These are phyloP conservation scores for Hydra vulgaris DNA, from an alignment of 30 jellyfish, hydroid and myxozoan species.

Conservation along the genomic window DNA sequence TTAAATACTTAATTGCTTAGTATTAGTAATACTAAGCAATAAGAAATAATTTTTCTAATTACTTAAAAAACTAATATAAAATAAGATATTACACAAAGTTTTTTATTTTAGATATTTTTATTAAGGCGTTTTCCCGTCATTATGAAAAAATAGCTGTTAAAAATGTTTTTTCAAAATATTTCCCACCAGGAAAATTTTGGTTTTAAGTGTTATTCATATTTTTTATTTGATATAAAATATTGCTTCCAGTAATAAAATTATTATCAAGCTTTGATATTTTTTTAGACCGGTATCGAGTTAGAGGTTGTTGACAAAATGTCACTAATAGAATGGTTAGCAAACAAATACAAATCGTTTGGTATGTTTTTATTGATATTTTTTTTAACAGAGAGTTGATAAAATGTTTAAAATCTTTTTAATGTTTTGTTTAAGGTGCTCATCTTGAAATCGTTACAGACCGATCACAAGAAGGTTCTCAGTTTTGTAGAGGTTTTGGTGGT, in stretches of 20 bases:
- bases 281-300: constrained; percentile 86
- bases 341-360: constrained; percentile 93
- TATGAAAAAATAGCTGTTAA: too few species aligned
- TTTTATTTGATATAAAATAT: background rate
- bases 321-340: constrained; percentile 95
- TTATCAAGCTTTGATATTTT: background rate
- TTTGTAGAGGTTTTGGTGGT: constrained; percentile 98
- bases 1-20: too few species aligned
- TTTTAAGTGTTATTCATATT: too few species aligned
- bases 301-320: constrained; percentile 84
- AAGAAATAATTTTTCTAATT: too few species aligned
- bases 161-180: too few species aligned
- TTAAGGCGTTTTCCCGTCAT: too few species aligned
- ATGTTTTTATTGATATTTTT: constrained; percentile 6
- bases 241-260: too few species aligned
- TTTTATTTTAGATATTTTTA: too few species aligned
- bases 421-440: constrained; percentile 73
- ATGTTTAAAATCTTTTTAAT: background rate
- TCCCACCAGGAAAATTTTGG: too few species aligned
- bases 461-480: constrained; percentile 98
- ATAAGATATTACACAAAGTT: too few species aligned
- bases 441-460: constrained; percentile 90
- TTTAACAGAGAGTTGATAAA: background rate
- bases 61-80: too few species aligned
- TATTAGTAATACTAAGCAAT: too few species aligned